Evolutionary conservation across 2,797 vertebrate species (phyloP).

Genomic region (Hapalemur alaotrensis): DNA sequence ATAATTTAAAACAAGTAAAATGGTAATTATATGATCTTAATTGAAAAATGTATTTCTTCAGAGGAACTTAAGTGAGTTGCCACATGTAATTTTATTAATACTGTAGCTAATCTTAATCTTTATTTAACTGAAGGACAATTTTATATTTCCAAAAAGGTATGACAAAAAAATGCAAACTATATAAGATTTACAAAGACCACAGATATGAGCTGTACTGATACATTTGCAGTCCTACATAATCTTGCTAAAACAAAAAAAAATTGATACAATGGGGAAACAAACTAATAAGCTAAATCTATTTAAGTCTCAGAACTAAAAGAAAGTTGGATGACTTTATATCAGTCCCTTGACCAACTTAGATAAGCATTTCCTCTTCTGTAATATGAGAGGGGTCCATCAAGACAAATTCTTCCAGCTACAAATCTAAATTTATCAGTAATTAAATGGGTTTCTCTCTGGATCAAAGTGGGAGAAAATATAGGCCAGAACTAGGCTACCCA

Average conservation of each 20-base stretch:
- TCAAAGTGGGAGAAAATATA: not conserved
- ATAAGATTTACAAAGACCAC: not conserved
- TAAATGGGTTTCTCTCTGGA: not conserved
- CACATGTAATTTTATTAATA: conserved; percentile 11
- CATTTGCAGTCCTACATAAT: not conserved
- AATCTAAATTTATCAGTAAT: not conserved
- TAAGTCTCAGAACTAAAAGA: not conserved
- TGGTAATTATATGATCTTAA: not conserved
- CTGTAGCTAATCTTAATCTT: not conserved
- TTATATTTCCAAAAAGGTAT: conserved; percentile 20
- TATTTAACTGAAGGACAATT: not conserved
- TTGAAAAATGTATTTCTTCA: not conserved
- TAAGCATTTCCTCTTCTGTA: not conserved
- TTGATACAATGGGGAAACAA: not conserved
- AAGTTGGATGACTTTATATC: not conserved
- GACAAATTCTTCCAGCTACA: not conserved
- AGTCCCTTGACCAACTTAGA: not conserved
- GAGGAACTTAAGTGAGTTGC: not conserved
- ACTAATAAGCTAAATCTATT: not conserved
- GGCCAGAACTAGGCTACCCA: not conserved
- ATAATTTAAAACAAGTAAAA: not conserved
- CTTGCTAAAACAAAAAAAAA: not conserved
- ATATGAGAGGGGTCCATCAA: not conserved
- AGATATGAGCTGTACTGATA: not conserved
- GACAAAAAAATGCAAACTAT: not conserved